Conservation (phyloP, 2,888 invertebrate genomes). For the Aphidoletes aphidimyza region DNA sequence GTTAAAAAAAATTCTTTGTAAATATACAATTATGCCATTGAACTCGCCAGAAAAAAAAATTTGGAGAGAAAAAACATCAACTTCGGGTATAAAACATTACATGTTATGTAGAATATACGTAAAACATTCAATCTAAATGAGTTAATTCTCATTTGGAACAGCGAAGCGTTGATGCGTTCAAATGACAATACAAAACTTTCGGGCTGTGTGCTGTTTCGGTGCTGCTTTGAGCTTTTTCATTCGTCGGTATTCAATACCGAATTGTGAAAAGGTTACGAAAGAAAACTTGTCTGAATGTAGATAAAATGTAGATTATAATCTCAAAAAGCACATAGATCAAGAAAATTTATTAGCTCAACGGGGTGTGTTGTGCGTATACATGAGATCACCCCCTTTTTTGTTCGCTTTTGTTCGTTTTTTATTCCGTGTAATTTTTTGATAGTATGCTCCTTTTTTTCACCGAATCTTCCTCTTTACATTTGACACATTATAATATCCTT, state of each 20-base stretch:
- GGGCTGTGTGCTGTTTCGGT: not conserved
- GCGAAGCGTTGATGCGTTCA: too few species aligned
- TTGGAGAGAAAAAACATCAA: too few species aligned
- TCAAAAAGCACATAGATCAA: conserved; percentile 56
- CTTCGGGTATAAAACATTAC: too few species aligned
- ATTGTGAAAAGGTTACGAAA: conserved; percentile 7
- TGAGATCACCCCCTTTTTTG: not conserved
- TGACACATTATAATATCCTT: conserved; percentile 48
- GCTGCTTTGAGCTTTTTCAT: too few species aligned
- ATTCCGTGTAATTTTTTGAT: not conserved
- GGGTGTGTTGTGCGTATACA: conserved; percentile 53
- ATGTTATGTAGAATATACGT: too few species aligned
- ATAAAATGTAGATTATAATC: conserved; percentile 55
- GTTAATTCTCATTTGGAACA: too few species aligned
- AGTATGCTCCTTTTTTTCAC: not conserved
- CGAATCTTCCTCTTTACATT: conserved; percentile 7
- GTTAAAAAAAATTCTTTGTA: too few species aligned
- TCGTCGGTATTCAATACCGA: not conserved
- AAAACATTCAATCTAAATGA: too few species aligned
- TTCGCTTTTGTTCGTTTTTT: not conserved
- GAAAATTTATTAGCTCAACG: conserved; percentile 56
- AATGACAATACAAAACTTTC: not conserved
- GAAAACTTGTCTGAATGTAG: conserved; percentile 51
- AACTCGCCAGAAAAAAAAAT: too few species aligned
- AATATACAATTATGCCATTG: too few species aligned